These are phyloP conservation scores for Ctenoplectra terminalis DNA, from an alignment of 1,140 invertebrate genomes.

Conservation along the genomic window DNA sequence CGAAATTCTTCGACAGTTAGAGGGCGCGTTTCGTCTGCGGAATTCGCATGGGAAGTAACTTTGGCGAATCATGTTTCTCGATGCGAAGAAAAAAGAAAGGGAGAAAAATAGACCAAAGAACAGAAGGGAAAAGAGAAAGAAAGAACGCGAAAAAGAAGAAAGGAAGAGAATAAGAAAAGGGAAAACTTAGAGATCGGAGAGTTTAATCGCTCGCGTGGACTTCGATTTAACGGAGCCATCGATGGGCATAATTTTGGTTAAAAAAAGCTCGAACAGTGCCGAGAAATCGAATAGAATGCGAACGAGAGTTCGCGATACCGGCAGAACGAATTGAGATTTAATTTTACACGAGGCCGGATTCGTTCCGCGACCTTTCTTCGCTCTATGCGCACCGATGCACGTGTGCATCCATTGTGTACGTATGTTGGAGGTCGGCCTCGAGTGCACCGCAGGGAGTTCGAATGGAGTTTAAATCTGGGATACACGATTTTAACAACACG, in stretches of 20 bases:
- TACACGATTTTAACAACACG: constrained; percentile 33
- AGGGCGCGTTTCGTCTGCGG: background rate
- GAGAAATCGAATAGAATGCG: constrained; percentile 10
- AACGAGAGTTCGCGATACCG: background rate
- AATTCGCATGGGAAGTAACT: constrained; percentile 38
- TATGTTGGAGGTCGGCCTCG: background rate
- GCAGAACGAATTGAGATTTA: constrained; percentile 46
- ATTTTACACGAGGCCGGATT: constrained; percentile 49
- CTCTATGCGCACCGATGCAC: constrained; percentile 1
- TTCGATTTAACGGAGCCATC: constrained; percentile 20
- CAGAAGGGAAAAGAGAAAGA: constrained; percentile 43
- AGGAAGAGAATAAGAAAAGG: background rate
- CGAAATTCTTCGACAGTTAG: constrained; percentile 46
- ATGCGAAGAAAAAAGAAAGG: background rate
- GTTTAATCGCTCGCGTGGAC: background rate
- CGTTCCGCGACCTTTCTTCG: constrained; percentile 34
- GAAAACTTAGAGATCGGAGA: background rate
- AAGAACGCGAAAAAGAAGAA: constrained; percentile 50
- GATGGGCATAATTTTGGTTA: constrained; percentile 23
- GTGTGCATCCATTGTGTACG: background rate
- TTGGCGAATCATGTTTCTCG: constrained; percentile 14
- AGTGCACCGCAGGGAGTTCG: constrained; percentile 7
- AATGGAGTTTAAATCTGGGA: constrained; percentile 38
- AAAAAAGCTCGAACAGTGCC: background rate
- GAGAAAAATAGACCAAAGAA: background rate